These are phyloP conservation scores for Dione vanillae DNA, from an alignment of 2,888 invertebrate species.

Conservation along the genomic window DNA sequence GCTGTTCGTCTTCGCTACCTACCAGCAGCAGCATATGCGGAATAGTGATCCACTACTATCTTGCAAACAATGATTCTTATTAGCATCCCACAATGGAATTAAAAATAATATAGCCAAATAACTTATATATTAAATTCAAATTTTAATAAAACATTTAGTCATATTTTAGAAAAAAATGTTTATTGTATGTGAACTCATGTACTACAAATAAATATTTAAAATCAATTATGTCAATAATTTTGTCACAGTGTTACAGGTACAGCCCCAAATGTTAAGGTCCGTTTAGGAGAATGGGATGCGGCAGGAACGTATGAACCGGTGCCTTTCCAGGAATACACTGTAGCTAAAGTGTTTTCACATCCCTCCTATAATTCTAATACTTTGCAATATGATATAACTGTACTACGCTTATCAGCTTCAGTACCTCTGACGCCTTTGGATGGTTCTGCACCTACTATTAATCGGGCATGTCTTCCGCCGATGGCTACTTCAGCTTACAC, in stretches of 20 bases:
- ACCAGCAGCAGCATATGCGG: too few relatives aligned
- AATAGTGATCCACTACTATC: neutral
- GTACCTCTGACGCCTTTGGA: slow-evolving; percentile 76
- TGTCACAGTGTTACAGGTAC: slow-evolving; percentile 72
- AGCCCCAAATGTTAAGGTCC: slow-evolving; percentile 85
- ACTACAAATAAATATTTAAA: neutral
- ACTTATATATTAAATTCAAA: too few relatives aligned
- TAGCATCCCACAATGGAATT: too few relatives aligned
- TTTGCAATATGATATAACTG: slow-evolving; percentile 92
- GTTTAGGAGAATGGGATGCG: slow-evolving; percentile 91
- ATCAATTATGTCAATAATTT: neutral
- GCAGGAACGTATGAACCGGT: slow-evolving; percentile 86
- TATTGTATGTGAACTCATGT: neutral
- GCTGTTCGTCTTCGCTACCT: too few relatives aligned
- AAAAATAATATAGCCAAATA: too few relatives aligned
- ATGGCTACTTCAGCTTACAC: slow-evolving; percentile 64
- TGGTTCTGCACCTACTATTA: slow-evolving; percentile 83
- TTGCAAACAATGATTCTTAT: neutral
- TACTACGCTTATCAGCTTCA: slow-evolving; percentile 87
- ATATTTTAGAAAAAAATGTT: too few relatives aligned
- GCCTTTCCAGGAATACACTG: slow-evolving; percentile 85
- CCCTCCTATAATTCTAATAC: slow-evolving; percentile 88
- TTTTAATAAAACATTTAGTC: too few relatives aligned
- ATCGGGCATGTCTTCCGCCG: slow-evolving; percentile 86
- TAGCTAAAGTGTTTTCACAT: slow-evolving; percentile 85